A percentile compares a stretch with the other conserved stretches of the same genome.
phyloP scores from a whole-genome alignment of 2,888 invertebrate species.

The Perdita meconis region DNA sequence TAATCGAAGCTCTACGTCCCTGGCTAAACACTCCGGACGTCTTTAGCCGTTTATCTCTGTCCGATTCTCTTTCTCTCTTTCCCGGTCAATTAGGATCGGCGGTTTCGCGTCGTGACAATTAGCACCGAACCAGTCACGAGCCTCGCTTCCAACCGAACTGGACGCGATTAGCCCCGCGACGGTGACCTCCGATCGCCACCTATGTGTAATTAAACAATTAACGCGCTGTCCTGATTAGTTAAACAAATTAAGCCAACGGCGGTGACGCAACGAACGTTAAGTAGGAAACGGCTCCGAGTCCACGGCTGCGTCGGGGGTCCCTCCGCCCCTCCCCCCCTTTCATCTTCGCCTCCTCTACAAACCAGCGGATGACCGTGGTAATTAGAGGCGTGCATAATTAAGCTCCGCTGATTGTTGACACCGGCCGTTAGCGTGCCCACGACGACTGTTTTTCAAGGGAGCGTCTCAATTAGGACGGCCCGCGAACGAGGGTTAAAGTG shows the following conservation, averaged over 20 bases:
- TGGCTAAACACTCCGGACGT: conserved; percentile 53
- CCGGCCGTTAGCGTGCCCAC: conserved; percentile 78
- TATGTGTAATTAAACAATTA: conserved; percentile 81
- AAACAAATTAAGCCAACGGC: conserved; percentile 80
- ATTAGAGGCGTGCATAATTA: conserved; percentile 84
- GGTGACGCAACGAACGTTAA: conserved; percentile 77
- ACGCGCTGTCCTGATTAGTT: conserved; percentile 80
- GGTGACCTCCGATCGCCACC: conserved; percentile 61
- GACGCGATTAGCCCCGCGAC: conserved; percentile 54
- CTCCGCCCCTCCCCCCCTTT: conserved; percentile 10
- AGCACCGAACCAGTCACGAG: conserved; percentile 68
- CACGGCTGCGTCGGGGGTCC: not conserved
- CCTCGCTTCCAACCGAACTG: conserved; percentile 23
- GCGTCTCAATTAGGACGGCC: conserved; percentile 81
- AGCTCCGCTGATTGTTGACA: conserved; percentile 81
- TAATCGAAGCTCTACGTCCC: conserved; percentile 64
- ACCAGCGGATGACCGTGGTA: conserved; percentile 71
- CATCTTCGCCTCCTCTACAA: conserved; percentile 27
- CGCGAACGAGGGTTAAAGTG: conserved; percentile 69
- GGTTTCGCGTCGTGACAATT: conserved; percentile 68
- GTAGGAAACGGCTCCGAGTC: conserved; percentile 57
- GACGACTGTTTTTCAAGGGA: conserved; percentile 82
- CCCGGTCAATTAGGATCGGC: conserved; percentile 65
- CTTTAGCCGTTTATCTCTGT: conserved; percentile 43
- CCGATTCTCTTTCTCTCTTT: conserved; percentile 39